A percentile compares a stretch with the other conserved stretches of the same genome.
Evolutionary conservation across 2,797 vertebrate species (phyloP).

Genomic region (Neosalanx taihuensis): DNA sequence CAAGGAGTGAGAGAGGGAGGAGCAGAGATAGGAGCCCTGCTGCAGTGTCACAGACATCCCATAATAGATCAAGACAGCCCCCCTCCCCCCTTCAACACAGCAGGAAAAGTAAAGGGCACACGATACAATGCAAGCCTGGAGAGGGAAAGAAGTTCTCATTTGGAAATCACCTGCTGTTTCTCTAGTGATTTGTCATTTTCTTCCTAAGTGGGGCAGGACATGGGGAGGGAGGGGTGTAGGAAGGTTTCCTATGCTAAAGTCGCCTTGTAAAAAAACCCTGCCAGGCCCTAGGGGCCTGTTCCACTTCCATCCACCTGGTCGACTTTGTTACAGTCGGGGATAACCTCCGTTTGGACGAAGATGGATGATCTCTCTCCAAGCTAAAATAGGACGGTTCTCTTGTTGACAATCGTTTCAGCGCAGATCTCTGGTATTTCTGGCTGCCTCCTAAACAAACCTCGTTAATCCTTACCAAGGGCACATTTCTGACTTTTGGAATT

Average conservation of each 20-base stretch:
- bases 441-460: slow-evolving; percentile 29
- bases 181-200: slow-evolving; percentile 64
- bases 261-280: slow-evolving; percentile 17
- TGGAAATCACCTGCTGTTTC: slow-evolving; percentile 51
- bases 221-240: slow-evolving; percentile 25
- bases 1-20: slow-evolving; percentile 15
- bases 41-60: slow-evolving; percentile 11
- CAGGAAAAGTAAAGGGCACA: slow-evolving; percentile 29
- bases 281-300: slow-evolving; percentile 67
- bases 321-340: slow-evolving; percentile 50
- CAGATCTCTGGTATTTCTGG: slow-evolving; percentile 34
- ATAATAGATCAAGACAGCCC: slow-evolving; percentile 29
- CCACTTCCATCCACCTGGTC: slow-evolving; percentile 73
- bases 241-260: slow-evolving; percentile 58
- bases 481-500: slow-evolving; percentile 40
- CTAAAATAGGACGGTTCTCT: slow-evolving; percentile 26
- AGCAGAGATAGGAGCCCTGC: neutral
- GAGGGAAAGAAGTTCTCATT: slow-evolving; percentile 32
- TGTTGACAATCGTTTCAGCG: slow-evolving; percentile 23
- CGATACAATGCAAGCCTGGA: slow-evolving; percentile 28
- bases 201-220: slow-evolving; percentile 58
- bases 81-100: slow-evolving; percentile 20
- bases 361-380: slow-evolving; percentile 32
- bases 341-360: slow-evolving; percentile 51
- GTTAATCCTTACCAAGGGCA: slow-evolving; percentile 52